phyloP scores from a whole-genome alignment of 1,140 invertebrate species.

The Batillaria attramentaria region DNA sequence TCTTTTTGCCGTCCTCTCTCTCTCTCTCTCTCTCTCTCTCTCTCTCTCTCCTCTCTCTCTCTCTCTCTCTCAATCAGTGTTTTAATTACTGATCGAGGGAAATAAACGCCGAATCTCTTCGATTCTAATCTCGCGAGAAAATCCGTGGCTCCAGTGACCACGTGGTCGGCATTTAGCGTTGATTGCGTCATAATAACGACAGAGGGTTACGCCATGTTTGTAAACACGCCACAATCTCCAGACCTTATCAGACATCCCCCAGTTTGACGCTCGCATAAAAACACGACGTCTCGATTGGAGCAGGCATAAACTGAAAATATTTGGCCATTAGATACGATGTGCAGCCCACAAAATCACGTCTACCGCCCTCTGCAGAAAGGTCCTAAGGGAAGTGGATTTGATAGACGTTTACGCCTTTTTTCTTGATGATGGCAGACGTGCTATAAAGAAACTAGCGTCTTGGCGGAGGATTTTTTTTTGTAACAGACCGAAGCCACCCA shows the following conservation, averaged over 20 bases:
- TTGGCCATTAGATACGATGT: constrained; percentile 10
- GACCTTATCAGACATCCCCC: constrained; percentile 19
- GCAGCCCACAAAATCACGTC: neutral
- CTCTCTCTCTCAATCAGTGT: too few relatives aligned
- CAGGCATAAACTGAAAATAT: constrained; percentile 27
- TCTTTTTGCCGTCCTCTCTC: neutral
- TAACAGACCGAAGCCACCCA: constrained; percentile 20
- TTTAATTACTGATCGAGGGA: too few relatives aligned
- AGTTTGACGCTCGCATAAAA: constrained; percentile 6
- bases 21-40: neutral
- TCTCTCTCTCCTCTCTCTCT: neutral
- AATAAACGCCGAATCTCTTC: too few relatives aligned
- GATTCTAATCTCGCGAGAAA: constrained; percentile 12
- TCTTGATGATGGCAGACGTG: too few relatives aligned
- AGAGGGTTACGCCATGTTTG: constrained; percentile 23
- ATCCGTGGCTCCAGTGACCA: neutral
- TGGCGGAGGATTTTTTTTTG: neutral
- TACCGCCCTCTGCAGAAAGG: too few relatives aligned
- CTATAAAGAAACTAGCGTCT: neutral
- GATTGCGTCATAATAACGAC: constrained; percentile 25
- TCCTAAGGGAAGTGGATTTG: too few relatives aligned
- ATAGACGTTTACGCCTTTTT: neutral
- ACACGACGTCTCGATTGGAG: constrained; percentile 6
- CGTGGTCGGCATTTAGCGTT: constrained; percentile 22
- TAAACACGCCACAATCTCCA: constrained; percentile 16